Conservation (phyloP, 1,140 invertebrate genomes). For the Halesus radiatus region DNA sequence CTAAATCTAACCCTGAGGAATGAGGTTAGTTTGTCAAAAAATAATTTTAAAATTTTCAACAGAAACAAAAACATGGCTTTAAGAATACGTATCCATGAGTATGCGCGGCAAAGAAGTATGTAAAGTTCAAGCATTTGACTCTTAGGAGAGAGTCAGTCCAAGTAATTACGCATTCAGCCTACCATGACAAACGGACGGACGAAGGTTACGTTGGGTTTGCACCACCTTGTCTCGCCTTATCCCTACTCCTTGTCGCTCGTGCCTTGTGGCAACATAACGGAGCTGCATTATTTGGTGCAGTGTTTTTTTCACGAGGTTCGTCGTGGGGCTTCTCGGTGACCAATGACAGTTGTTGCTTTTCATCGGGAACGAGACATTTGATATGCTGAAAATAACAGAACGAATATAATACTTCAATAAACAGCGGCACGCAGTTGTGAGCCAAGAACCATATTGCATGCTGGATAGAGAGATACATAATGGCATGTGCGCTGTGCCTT, state of each 20-base stretch:
- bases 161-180: conserved; percentile 12
- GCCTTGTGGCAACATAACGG: conserved; percentile 2
- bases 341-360: conserved; percentile 56
- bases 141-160: background rate
- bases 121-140: too few relatives aligned
- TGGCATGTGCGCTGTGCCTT: too few relatives aligned
- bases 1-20: too few relatives aligned
- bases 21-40: too few relatives aligned
- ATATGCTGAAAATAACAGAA: conserved; percentile 52
- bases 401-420: conserved; percentile 52
- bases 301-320: background rate
- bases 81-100: too few relatives aligned
- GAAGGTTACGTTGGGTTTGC: conserved; percentile 12
- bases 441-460: conserved; percentile 33
- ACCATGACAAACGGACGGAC: conserved; percentile 1
- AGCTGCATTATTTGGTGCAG: background rate
- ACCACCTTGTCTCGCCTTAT: background rate
- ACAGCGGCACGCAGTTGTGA: conserved; percentile 3
- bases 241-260: background rate
- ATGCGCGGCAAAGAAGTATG: too few relatives aligned
- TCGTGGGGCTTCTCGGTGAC: conserved; percentile 50
- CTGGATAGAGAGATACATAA: background rate
- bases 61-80: too few relatives aligned
- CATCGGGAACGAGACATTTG: conserved; percentile 49
- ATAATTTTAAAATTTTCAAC: too few relatives aligned